Evolutionary conservation across 2,797 vertebrate genomes (phyloP).

Genomic region (Channa striata): DNA sequence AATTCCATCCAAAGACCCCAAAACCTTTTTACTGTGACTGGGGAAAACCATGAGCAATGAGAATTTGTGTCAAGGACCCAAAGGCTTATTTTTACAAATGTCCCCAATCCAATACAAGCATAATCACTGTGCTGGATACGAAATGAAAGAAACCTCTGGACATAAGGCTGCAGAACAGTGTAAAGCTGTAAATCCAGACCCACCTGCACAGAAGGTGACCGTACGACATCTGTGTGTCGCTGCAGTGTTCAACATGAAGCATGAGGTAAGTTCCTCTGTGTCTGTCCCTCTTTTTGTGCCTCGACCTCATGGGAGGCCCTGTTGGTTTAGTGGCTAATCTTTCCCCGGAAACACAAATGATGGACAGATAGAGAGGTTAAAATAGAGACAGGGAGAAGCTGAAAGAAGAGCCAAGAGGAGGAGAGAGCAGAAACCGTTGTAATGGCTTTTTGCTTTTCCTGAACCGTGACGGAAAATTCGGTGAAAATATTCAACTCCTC

Average conservation of each 20-base stretch:
- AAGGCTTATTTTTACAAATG: too few relatives aligned
- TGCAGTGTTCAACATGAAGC: constrained; percentile 67
- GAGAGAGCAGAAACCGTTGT: constrained; percentile 10
- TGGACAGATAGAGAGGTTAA: constrained; percentile 79
- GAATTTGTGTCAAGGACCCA: neutral
- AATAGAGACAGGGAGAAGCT: constrained; percentile 62
- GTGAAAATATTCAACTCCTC: constrained; percentile 17
- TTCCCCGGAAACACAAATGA: constrained; percentile 79
- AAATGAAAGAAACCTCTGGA: constrained; percentile 7
- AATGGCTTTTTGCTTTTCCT: neutral
- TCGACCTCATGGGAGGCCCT: constrained; percentile 79
- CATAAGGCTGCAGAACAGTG: neutral
- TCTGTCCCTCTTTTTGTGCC: constrained; percentile 78
- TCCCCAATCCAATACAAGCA: constrained; percentile 2
- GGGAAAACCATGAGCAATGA: neutral
- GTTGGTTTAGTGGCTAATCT: constrained; percentile 83
- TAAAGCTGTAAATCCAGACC: neutral
- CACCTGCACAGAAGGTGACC: constrained; percentile 47
- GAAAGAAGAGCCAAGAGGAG: constrained; percentile 34
- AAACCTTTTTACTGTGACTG: neutral
- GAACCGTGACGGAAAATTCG: neutral
- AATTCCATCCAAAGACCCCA: too few relatives aligned
- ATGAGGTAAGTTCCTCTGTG: constrained; percentile 85
- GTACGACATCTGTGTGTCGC: constrained; percentile 24
- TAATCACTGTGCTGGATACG: neutral